Conservation (phyloP, 1,140 invertebrate species). For the Uloborus diversus region DNA sequence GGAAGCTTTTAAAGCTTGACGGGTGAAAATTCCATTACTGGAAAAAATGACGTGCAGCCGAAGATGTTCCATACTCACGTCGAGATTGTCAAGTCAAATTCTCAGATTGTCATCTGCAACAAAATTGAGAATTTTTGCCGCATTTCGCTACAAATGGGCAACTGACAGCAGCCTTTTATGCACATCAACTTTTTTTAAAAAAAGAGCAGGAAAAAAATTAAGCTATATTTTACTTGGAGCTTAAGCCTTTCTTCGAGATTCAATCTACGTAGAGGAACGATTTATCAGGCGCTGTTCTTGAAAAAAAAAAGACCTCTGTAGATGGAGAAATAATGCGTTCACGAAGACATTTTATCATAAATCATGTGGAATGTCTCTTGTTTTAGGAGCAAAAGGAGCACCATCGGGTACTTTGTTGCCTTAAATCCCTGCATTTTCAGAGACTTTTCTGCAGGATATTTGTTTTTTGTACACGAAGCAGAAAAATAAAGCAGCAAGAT, state of each 20-base stretch:
- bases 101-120: slow-evolving; percentile 2
- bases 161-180: not conserved
- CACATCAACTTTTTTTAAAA: not conserved
- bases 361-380: slow-evolving; percentile 12
- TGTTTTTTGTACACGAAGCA: not conserved
- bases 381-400: slow-evolving; percentile 6
- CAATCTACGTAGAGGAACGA: slow-evolving; percentile 17
- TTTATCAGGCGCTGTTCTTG: slow-evolving; percentile 6
- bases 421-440: slow-evolving; percentile 8
- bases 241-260: slow-evolving; percentile 8
- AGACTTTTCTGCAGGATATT: not conserved
- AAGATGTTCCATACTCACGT: not conserved
- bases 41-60: not conserved
- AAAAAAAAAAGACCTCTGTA: not conserved
- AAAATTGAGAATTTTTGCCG: not conserved
- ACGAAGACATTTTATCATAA: slow-evolving; percentile 32
- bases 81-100: slow-evolving; percentile 5
- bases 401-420: not conserved
- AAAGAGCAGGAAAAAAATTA: slow-evolving; percentile 1
- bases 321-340: slow-evolving; percentile 35
- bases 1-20: not conserved
- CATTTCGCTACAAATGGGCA: not conserved
- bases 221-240: not conserved
- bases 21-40: not conserved
- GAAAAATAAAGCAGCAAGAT: too few species aligned